Evolutionary conservation across 2,113 vertebrate genomes (phyloP).

Genomic region (Thermophis baileyi): DNA sequence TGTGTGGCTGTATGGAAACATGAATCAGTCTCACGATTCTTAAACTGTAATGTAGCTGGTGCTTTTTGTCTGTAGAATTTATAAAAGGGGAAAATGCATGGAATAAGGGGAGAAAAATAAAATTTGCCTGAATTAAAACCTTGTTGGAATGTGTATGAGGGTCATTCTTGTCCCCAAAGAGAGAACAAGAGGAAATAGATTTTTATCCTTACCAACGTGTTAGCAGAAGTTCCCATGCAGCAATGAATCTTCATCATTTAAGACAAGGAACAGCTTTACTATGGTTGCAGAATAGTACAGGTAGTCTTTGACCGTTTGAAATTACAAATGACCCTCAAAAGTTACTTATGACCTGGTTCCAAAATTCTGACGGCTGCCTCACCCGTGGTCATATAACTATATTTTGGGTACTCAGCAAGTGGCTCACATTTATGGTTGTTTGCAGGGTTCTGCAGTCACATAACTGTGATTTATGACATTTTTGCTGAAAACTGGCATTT

Average conservation of each 20-base stretch:
- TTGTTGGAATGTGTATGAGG: neutral
- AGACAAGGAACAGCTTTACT: neutral
- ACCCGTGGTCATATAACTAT: neutral
- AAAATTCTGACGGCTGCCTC: neutral
- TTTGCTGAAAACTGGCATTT: neutral
- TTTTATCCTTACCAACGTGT: neutral
- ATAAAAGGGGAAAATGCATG: neutral
- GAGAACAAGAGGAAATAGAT: neutral
- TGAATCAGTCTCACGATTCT: slow-evolving; percentile 13
- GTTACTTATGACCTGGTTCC: neutral
- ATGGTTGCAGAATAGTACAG: neutral
- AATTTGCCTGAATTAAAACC: neutral
- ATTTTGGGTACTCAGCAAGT: neutral
- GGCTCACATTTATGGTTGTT: neutral
- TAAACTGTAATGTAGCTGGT: neutral
- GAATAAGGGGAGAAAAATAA: neutral
- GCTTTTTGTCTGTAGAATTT: neutral
- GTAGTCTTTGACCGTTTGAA: neutral
- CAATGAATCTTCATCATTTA: neutral
- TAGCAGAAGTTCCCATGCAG: neutral
- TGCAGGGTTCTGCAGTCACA: neutral
- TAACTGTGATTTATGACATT: neutral
- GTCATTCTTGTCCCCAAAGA: neutral
- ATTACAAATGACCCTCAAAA: neutral
- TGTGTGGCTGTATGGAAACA: neutral